Evolutionary conservation across 2,113 vertebrate genomes (phyloP).

Genomic region (Piaya cayana): DNA sequence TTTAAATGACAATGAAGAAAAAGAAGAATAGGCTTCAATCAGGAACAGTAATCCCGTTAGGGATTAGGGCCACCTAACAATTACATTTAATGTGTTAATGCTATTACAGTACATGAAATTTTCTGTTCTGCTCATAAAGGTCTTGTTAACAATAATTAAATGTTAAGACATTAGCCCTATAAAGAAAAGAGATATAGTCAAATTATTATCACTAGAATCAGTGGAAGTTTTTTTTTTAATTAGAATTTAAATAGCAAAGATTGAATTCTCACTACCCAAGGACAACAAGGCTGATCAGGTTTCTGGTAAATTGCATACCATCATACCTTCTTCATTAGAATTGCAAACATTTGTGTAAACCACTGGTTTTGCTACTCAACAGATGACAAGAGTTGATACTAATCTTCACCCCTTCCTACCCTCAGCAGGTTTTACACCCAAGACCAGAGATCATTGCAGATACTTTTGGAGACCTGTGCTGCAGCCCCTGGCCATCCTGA

Average conservation of each 20-base stretch:
- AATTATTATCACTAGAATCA: conserved; percentile 68
- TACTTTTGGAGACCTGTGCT: not conserved
- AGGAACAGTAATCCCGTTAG: conserved; percentile 65
- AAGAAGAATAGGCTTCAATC: conserved; percentile 57
- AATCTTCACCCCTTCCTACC: not conserved
- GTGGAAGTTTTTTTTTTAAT: conserved; percentile 64
- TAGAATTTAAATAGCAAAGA: conserved; percentile 69
- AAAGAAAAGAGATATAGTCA: conserved; percentile 70
- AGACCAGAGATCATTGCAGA: not conserved
- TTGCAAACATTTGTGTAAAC: not conserved
- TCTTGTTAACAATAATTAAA: conserved; percentile 81
- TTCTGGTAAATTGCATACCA: conserved; percentile 51
- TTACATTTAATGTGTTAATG: conserved; percentile 78
- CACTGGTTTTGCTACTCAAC: not conserved
- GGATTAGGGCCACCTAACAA: conserved; percentile 72
- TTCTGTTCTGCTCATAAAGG: conserved; percentile 74
- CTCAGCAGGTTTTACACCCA: not conserved
- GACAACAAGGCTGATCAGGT: conserved; percentile 36
- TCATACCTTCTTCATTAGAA: conserved; percentile 50
- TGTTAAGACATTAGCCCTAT: conserved; percentile 70
- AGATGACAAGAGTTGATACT: not conserved
- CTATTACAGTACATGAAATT: conserved; percentile 67
- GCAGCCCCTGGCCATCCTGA: not conserved
- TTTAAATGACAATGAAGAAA: conserved; percentile 57
- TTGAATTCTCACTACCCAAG: conserved; percentile 57